Evolutionary conservation across 2,113 vertebrate genomes (phyloP).

Genomic region (Dasypus novemcinctus): DNA sequence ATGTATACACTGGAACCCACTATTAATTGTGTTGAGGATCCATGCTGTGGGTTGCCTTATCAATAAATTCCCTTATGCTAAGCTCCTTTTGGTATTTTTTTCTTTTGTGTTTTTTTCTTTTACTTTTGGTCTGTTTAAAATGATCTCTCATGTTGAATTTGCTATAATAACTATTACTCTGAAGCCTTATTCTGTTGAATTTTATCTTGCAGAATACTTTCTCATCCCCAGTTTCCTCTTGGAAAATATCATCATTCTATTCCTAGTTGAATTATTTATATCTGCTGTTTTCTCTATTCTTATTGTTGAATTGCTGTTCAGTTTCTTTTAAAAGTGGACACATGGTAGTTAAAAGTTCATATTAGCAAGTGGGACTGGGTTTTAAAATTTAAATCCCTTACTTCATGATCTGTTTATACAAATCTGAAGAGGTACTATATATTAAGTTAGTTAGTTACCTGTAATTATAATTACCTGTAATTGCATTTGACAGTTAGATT

Average conservation of each 20-base stretch:
- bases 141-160: neutral
- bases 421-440: neutral
- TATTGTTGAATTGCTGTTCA: neutral
- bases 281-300: neutral
- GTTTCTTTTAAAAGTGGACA: slow-evolving; percentile 40
- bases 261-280: neutral
- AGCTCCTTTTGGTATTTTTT: neutral
- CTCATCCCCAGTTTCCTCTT: neutral
- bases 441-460: neutral
- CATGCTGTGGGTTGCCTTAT: neutral
- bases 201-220: neutral
- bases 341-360: slow-evolving; percentile 10
- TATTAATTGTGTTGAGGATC: neutral
- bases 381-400: neutral
- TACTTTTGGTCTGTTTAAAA: neutral
- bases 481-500: slow-evolving; percentile 11
- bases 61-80: neutral
- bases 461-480: neutral
- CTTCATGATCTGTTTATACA: neutral
- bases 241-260: neutral
- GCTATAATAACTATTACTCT: neutral
- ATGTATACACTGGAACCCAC: neutral
- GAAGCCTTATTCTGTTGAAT: neutral
- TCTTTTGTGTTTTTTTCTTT: no score
- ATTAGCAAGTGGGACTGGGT: neutral